A percentile compares a stretch with the other conserved stretches of the same genome.
Conservation (phyloP, 2,888 invertebrate species). For the Lithophane semibrunnea region DNA sequence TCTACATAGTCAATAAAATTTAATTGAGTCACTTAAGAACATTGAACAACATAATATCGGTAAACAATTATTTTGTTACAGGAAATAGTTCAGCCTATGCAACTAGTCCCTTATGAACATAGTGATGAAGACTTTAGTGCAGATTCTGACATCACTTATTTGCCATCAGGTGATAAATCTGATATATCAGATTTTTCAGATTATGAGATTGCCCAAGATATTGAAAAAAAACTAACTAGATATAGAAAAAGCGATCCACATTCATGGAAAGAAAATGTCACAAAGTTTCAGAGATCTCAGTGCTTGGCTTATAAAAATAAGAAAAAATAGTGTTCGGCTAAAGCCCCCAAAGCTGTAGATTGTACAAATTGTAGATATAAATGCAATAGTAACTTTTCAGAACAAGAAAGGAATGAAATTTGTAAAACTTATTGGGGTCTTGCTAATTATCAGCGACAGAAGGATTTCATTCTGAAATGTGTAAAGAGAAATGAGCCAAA, state of each 20-base stretch:
- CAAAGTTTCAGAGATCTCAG: constrained; percentile 9
- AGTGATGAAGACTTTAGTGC: constrained; percentile 21
- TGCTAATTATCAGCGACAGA: constrained; percentile 20
- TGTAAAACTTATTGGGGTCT: constrained; percentile 31
- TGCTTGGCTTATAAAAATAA: constrained; percentile 18
- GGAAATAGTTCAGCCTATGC: constrained; percentile 21
- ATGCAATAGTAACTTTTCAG: constrained; percentile 19
- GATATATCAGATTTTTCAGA: constrained; percentile 31
- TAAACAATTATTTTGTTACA: constrained; percentile 23
- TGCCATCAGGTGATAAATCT: constrained; percentile 24
- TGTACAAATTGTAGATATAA: constrained; percentile 29
- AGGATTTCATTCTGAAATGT: constrained; percentile 28
- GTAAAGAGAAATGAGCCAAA: constrained; percentile 11
- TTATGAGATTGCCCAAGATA: constrained; percentile 25
- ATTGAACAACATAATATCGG: constrained; percentile 7
- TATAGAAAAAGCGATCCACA: constrained; percentile 18
- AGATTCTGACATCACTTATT: constrained; percentile 24
- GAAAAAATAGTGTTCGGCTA: constrained; percentile 17
- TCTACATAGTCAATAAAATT: constrained; percentile 6
- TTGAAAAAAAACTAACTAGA: constrained; percentile 19
- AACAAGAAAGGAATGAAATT: constrained; percentile 20
- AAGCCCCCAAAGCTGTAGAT: constrained; percentile 25
- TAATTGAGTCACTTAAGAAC: constrained; percentile 20
- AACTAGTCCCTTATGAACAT: constrained; percentile 24
- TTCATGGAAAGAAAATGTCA: constrained; percentile 7